phyloP scores from a whole-genome alignment of 2,888 invertebrate genomes.

The Leptinotarsa juncta region DNA sequence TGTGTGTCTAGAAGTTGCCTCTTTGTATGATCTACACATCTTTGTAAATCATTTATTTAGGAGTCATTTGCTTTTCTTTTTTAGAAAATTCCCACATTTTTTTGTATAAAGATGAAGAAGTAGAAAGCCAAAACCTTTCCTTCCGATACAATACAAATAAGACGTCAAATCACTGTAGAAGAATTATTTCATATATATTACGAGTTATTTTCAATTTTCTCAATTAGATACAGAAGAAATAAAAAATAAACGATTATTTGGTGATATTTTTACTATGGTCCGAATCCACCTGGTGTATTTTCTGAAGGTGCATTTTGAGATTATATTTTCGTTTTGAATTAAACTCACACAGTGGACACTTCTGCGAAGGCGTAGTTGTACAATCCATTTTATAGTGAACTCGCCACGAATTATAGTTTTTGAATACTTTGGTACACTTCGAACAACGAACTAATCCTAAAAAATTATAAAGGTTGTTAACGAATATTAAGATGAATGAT shows the following conservation, averaged over 20 bases:
- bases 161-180: too few species aligned
- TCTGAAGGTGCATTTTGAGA: constrained; percentile 52
- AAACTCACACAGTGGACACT: constrained; percentile 50
- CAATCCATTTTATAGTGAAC: constrained; percentile 57
- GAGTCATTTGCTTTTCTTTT: too few species aligned
- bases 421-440: constrained; percentile 55
- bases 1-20: too few species aligned
- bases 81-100: too few species aligned
- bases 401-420: constrained; percentile 55
- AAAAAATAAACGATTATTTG: not conserved
- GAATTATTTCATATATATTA: too few species aligned
- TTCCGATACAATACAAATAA: too few species aligned
- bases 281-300: constrained; percentile 45
- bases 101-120: too few species aligned
- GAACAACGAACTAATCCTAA: constrained; percentile 43
- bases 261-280: not conserved
- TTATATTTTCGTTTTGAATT: constrained; percentile 53
- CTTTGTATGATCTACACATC: too few species aligned
- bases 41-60: too few species aligned
- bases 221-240: not conserved
- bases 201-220: too few species aligned
- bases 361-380: constrained; percentile 44
- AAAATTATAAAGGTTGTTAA: constrained; percentile 2
- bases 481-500: too few species aligned
- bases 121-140: too few species aligned